These are phyloP conservation scores for Entomobrya multifasciata DNA, from an alignment of 2,888 invertebrate species.

Conservation along the genomic window DNA sequence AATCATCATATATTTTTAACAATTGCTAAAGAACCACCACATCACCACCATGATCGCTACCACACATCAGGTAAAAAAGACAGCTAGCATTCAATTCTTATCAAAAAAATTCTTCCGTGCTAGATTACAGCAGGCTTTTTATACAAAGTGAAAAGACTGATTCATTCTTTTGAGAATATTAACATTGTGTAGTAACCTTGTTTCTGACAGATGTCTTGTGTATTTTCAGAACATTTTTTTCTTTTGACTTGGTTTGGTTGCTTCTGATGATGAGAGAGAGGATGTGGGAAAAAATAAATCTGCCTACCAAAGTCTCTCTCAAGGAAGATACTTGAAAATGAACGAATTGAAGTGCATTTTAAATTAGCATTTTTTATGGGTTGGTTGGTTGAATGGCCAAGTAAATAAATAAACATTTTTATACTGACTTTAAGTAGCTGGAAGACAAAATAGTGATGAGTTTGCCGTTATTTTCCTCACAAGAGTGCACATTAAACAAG, in stretches of 20 bases:
- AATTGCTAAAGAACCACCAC: not conserved
- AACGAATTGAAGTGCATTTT: not conserved
- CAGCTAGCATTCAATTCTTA: not conserved
- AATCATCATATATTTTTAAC: not conserved
- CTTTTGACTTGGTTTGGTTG: too few relatives aligned
- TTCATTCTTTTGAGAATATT: not conserved
- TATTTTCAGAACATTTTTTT: not conserved
- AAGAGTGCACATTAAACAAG: not conserved
- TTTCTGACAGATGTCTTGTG: slow-evolving; percentile 47
- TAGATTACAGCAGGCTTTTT: too few relatives aligned
- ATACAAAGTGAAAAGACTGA: slow-evolving; percentile 3
- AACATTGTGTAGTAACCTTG: slow-evolving; percentile 37
- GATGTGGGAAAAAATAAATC: slow-evolving; percentile 23
- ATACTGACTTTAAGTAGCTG: not conserved
- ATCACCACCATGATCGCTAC: not conserved
- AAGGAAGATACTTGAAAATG: slow-evolving; percentile 20
- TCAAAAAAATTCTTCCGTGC: slow-evolving; percentile 45
- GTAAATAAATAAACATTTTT: not conserved
- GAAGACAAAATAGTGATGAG: not conserved
- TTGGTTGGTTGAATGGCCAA: not conserved
- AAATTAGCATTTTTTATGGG: not conserved
- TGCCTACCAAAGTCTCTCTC: not conserved
- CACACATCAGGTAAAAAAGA: not conserved
- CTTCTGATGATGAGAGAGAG: slow-evolving; percentile 5
- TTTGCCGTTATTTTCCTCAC: not conserved